Percentiles rank a stretch among this genome's conserved stretches.
These are phyloP conservation scores for Tetanocera ferruginea DNA, from an alignment of 2,888 invertebrate genomes.

Conservation along the genomic window DNA sequence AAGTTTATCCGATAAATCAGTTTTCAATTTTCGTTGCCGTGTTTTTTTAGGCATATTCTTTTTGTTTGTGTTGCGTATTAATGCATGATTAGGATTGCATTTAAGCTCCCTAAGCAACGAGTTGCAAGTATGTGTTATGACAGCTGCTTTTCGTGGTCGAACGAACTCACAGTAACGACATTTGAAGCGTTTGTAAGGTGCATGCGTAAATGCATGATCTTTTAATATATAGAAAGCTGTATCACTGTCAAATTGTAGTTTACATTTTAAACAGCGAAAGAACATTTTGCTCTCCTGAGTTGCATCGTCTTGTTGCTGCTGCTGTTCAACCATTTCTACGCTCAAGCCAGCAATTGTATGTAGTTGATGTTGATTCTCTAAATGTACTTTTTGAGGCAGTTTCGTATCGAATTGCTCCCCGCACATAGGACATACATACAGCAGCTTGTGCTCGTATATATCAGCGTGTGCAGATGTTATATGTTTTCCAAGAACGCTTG, in stretches of 20 bases:
- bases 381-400: constrained; percentile 41
- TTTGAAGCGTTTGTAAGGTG: not conserved
- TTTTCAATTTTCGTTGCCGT: not conserved
- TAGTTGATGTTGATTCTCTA: constrained; percentile 40
- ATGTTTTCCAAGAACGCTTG: not conserved
- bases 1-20: not conserved
- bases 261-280: constrained; percentile 3
- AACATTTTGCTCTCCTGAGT: not conserved
- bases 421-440: constrained; percentile 46
- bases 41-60: not conserved
- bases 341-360: constrained; percentile 39
- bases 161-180: constrained; percentile 4
- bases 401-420: constrained; percentile 37
- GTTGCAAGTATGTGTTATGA: not conserved
- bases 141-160: not conserved
- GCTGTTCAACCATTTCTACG: not conserved
- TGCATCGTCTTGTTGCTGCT: not conserved
- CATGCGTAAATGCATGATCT: not conserved
- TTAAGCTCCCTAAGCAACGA: not conserved
- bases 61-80: too few relatives aligned
- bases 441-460: not conserved
- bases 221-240: not conserved
- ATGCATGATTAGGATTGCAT: not conserved
- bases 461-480: not conserved
- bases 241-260: not conserved